Conservation (phyloP, 2,113 vertebrate genomes). For the Tapirus terrestris region DNA sequence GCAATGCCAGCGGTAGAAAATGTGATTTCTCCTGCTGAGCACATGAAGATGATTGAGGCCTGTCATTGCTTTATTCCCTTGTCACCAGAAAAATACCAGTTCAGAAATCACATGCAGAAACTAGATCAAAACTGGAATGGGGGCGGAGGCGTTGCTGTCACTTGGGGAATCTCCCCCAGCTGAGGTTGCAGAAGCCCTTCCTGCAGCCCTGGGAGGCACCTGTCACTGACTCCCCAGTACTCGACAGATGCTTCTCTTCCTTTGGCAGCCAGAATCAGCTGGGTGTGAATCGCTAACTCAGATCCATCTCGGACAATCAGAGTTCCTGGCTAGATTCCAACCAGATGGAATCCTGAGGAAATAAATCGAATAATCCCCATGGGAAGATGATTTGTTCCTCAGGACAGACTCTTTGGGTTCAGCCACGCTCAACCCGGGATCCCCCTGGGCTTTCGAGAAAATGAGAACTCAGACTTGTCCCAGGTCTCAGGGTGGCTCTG, state of each 20-base stretch:
- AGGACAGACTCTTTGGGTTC: neutral
- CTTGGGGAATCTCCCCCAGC: slow-evolving; percentile 15
- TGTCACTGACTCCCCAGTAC: neutral
- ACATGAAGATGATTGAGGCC: slow-evolving; percentile 31
- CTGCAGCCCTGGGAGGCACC: neutral
- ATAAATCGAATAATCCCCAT: neutral
- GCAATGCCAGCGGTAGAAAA: neutral
- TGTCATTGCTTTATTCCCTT: slow-evolving; percentile 27
- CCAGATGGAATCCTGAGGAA: neutral
- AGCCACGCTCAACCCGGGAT: neutral
- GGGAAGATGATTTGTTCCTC: neutral
- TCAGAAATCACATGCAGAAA: slow-evolving; percentile 60
- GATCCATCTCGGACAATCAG: neutral
- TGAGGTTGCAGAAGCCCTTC: neutral
- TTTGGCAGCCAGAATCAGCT: neutral
- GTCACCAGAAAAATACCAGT: slow-evolving; percentile 28
- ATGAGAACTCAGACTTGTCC: neutral
- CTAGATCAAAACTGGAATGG: slow-evolving; percentile 63
- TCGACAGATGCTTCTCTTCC: slow-evolving; percentile 13
- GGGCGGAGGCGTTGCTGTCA: neutral
- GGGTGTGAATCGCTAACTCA: neutral
- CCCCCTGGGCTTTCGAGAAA: neutral
- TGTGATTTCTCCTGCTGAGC: neutral
- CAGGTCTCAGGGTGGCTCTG: neutral
- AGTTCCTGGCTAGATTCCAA: slow-evolving; percentile 24